Evolutionary conservation across 2,797 vertebrate species (phyloP).

Genomic region (Kryptopterus vitreolus): DNA sequence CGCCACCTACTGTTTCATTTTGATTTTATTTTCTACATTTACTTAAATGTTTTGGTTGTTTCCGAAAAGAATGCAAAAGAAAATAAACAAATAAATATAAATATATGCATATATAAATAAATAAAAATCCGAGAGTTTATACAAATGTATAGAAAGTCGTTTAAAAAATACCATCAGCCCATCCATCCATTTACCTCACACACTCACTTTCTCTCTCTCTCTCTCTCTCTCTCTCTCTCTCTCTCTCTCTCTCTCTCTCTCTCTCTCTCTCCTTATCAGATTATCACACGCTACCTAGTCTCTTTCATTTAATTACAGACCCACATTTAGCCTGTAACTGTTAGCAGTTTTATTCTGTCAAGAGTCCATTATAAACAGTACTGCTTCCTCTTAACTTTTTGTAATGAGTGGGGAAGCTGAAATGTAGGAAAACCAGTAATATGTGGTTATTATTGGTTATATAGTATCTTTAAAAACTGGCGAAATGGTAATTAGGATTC

Average conservation of each 20-base stretch:
- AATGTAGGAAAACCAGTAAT: no score
- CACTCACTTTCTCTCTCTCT: background rate
- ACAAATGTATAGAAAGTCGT: no score
- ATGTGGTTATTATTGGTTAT: no score
- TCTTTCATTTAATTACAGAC: background rate
- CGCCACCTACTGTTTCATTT: conserved; percentile 47
- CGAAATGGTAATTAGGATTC: no score
- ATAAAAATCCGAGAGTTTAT: no score
- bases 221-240: background rate
- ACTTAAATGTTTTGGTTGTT: background rate
- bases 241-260: background rate
- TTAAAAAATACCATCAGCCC: background rate
- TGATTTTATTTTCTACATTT: background rate
- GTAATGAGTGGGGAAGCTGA: no score
- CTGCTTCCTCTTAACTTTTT: background rate
- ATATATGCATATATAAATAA: no score
- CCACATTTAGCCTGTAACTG: background rate
- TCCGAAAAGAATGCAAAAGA: background rate
- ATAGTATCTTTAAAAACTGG: no score
- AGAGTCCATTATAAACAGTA: background rate
- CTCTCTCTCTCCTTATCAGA: background rate
- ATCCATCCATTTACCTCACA: background rate
- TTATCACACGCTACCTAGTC: background rate
- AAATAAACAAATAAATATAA: no score
- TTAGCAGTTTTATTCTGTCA: no score